Conservation (phyloP, 1,140 invertebrate species). For the Danaus plexippus region DNA sequence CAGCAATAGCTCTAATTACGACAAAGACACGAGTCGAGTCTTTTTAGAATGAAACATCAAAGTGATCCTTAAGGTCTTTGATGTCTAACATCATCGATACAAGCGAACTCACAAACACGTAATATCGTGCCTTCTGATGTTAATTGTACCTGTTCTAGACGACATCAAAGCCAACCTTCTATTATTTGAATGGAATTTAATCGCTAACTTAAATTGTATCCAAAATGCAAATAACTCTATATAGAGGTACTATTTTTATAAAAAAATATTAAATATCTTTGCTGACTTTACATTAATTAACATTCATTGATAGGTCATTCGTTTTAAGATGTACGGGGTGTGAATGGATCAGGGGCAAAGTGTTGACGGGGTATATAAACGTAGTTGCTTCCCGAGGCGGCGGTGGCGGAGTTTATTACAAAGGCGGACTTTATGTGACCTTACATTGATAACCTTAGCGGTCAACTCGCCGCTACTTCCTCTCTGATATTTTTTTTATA, state of each 20-base stretch:
- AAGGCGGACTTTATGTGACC: conserved; percentile 60
- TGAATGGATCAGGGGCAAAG: conserved; percentile 49
- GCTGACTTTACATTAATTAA: too few species aligned
- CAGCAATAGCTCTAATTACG: conserved; percentile 41
- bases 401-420: conserved; percentile 33
- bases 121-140: conserved; percentile 36
- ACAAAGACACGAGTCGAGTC: conserved; percentile 56
- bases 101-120: conserved; percentile 41
- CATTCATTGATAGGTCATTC: conserved; percentile 9
- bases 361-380: conserved; percentile 46
- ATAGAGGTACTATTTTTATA: too few species aligned
- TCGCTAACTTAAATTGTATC: conserved; percentile 1
- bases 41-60: conserved; percentile 65
- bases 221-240: too few species aligned
- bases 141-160: conserved; percentile 33
- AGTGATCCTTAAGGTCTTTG: conserved; percentile 50
- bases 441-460: conserved; percentile 57
- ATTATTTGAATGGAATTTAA: conserved; percentile 35
- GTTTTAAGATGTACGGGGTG: conserved; percentile 21
- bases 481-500: conserved; percentile 7
- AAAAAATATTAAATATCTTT: too few species aligned
- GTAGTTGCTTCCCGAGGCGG: conserved; percentile 42
- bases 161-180: conserved; percentile 28
- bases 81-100: conserved; percentile 57
- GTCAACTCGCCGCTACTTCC: conserved; percentile 2